Evolutionary conservation across 2,888 invertebrate genomes (phyloP).

Genomic region (Pantelozetes paolii): DNA sequence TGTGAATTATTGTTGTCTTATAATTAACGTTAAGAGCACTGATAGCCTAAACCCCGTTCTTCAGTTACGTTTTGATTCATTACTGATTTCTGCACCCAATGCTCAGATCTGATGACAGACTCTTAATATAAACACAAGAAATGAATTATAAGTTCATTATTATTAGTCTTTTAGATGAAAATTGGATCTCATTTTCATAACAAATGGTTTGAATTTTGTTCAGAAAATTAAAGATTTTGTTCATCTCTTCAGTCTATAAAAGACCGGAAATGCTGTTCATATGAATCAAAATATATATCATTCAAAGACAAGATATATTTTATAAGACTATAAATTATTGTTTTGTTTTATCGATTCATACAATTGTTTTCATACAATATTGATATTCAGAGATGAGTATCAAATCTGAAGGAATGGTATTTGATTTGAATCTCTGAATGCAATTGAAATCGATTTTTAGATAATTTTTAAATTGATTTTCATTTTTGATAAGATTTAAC

Average conservation of each 20-base stretch:
- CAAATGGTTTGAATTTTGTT: too few species aligned
- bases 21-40: not conserved
- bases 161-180: not conserved
- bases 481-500: too few species aligned
- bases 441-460: too few species aligned
- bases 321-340: not conserved
- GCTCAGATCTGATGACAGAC: not conserved
- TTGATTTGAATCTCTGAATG: too few species aligned
- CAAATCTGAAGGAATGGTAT: too few species aligned
- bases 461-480: too few species aligned
- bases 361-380: not conserved
- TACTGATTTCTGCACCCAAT: not conserved
- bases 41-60: not conserved
- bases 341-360: slow-evolving; percentile 2
- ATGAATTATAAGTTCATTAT: not conserved
- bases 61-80: not conserved
- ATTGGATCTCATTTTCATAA: too few species aligned
- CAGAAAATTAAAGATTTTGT: too few species aligned
- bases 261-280: not conserved
- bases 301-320: not conserved
- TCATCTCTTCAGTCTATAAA: not conserved
- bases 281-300: not conserved
- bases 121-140: not conserved
- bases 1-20: not conserved
- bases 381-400: not conserved